Evolutionary conservation across 2,797 vertebrate species (phyloP).

Genomic region (Champsocephalus esox): DNA sequence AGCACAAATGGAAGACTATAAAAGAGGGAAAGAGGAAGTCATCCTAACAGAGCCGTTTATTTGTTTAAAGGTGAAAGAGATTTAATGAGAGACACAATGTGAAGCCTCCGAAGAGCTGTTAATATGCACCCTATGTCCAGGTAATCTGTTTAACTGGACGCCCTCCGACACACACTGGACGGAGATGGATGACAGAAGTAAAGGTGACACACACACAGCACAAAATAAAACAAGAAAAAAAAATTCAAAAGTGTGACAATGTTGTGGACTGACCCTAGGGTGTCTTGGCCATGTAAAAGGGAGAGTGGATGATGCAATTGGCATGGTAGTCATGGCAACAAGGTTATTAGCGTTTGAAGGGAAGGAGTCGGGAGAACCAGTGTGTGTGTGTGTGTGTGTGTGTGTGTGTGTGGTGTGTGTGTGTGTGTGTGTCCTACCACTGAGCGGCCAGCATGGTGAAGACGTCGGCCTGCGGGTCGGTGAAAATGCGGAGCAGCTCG

Average conservation of each 20-base stretch:
- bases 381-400: background rate
- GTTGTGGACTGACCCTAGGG: conserved; percentile 48
- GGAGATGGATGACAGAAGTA: conserved; percentile 41
- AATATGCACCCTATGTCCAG: conserved; percentile 28
- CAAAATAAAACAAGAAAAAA: conserved; percentile 13
- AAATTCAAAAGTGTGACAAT: conserved; percentile 44
- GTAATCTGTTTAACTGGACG: conserved; percentile 56
- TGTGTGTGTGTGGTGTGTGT: conserved; percentile 8
- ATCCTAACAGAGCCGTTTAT: conserved; percentile 47
- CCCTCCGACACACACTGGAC: conserved; percentile 43
- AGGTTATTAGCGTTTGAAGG: conserved; percentile 66
- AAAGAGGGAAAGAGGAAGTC: background rate
- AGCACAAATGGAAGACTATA: background rate
- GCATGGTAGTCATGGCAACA: conserved; percentile 77
- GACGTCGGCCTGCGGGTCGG: conserved; percentile 87
- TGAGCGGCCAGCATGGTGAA: conserved; percentile 91
- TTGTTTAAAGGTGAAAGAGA: conserved; percentile 52
- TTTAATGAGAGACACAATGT: conserved; percentile 37
- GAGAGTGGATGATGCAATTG: conserved; percentile 31
- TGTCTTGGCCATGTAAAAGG: conserved; percentile 44
- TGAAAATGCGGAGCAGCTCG: conserved; percentile 90
- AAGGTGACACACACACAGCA: conserved; percentile 21
- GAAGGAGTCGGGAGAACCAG: conserved; percentile 39
- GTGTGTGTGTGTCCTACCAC: conserved; percentile 84
- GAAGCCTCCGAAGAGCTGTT: conserved; percentile 43